phyloP scores from a whole-genome alignment of 2,888 invertebrate genomes.

The Tenodera sinensis region DNA sequence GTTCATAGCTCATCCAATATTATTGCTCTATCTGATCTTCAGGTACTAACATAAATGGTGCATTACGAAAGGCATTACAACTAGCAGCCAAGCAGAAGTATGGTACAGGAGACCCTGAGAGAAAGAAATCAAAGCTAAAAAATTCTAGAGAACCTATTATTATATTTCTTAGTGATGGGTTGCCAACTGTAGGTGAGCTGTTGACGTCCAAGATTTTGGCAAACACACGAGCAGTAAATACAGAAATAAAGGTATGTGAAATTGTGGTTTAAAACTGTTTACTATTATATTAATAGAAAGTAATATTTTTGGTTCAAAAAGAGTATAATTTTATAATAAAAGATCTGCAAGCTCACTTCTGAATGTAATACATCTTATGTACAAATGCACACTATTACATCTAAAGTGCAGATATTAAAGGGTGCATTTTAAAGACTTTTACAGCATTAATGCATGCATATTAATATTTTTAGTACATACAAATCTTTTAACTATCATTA shows the following conservation, averaged over 20 bases:
- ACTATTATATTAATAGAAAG: no score
- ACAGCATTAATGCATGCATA: no score
- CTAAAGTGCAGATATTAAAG: no score
- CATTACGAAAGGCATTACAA: constrained; percentile 54
- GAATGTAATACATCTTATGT: no score
- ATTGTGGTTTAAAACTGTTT: background rate
- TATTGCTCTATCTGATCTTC: background rate
- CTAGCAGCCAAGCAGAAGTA: constrained; percentile 42
- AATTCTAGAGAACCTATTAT: constrained; percentile 25
- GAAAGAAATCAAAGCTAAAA: background rate
- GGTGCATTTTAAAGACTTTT: no score
- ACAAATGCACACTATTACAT: no score
- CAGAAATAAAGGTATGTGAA: constrained; percentile 25
- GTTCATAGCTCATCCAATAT: background rate
- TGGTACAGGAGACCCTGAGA: background rate
- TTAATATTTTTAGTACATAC: no score
- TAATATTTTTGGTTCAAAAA: no score
- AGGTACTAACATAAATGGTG: constrained; percentile 67
- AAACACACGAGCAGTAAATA: constrained; percentile 27
- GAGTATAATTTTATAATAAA: no score
- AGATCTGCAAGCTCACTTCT: no score
- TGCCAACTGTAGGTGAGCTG: constrained; percentile 32
- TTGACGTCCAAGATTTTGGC: constrained; percentile 27
- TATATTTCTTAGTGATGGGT: constrained; percentile 31
- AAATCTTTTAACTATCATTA: no score